phyloP scores from a whole-genome alignment of 2,113 vertebrate species.

The Toxostoma redivivum region DNA sequence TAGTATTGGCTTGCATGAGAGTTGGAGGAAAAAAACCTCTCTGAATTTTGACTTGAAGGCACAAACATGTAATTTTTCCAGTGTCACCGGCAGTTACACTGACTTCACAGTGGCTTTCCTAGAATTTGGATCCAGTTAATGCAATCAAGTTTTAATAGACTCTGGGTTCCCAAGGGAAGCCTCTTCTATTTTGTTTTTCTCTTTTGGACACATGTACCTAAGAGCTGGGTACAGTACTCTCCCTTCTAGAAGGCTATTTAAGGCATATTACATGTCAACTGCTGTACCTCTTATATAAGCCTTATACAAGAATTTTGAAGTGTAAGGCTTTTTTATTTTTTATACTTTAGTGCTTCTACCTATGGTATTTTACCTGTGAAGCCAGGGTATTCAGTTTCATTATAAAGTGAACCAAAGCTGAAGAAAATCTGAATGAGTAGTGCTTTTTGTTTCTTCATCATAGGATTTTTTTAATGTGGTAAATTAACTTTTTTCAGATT shows the following conservation, averaged over 20 bases:
- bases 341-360: not conserved
- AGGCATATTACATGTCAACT: not conserved
- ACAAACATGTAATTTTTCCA: not conserved
- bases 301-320: not conserved
- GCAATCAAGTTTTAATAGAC: not conserved
- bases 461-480: not conserved
- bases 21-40: not conserved
- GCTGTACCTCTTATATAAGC: not conserved
- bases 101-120: not conserved
- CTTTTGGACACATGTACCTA: not conserved
- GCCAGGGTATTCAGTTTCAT: not conserved
- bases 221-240: not conserved
- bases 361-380: not conserved
- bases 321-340: not conserved
- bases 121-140: not conserved
- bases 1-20: not conserved
- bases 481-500: not conserved
- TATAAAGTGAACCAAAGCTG: not conserved
- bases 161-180: not conserved
- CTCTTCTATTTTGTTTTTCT: not conserved
- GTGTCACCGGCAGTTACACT: not conserved
- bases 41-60: not conserved
- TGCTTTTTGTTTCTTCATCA: not conserved
- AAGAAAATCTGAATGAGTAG: not conserved
- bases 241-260: not conserved